Conservation (phyloP, 2,888 invertebrate species). For the Lasiommata megera region DNA sequence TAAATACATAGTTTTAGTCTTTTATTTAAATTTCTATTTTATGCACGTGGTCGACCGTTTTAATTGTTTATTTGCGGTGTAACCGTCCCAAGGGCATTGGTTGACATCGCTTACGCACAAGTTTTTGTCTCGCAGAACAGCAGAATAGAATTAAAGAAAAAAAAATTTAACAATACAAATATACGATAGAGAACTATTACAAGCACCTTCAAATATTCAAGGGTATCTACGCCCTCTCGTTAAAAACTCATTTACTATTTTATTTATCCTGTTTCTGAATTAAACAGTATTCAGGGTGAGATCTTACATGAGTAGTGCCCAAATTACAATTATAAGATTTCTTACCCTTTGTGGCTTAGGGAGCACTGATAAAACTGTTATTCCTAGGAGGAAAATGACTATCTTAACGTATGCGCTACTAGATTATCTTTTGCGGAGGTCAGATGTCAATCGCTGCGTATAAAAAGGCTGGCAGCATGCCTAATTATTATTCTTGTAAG, state of each 20-base stretch:
- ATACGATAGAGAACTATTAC: neutral
- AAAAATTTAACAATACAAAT: too few species aligned
- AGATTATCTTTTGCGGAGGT: conserved; percentile 7
- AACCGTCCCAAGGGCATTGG: too few species aligned
- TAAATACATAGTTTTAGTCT: too few species aligned
- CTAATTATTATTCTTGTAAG: neutral
- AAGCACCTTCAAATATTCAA: neutral
- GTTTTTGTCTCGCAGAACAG: too few species aligned
- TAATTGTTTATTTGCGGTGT: too few species aligned
- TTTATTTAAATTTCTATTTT: too few species aligned
- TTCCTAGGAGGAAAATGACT: neutral
- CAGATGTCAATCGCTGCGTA: conserved; percentile 3
- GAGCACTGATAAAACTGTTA: neutral
- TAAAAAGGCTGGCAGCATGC: conserved; percentile 3
- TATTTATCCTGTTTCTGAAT: neutral
- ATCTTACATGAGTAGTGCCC: neutral
- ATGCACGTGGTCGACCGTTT: too few species aligned
- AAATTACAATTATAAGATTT: too few species aligned
- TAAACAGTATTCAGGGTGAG: neutral
- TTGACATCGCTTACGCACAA: too few species aligned
- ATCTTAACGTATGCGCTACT: neutral
- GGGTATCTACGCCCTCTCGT: neutral
- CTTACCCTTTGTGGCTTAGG: too few species aligned
- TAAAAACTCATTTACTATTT: neutral
- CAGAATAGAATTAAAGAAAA: too few species aligned